These are phyloP conservation scores for Gerris lacustris DNA, from an alignment of 2,888 invertebrate species.

Conservation along the genomic window DNA sequence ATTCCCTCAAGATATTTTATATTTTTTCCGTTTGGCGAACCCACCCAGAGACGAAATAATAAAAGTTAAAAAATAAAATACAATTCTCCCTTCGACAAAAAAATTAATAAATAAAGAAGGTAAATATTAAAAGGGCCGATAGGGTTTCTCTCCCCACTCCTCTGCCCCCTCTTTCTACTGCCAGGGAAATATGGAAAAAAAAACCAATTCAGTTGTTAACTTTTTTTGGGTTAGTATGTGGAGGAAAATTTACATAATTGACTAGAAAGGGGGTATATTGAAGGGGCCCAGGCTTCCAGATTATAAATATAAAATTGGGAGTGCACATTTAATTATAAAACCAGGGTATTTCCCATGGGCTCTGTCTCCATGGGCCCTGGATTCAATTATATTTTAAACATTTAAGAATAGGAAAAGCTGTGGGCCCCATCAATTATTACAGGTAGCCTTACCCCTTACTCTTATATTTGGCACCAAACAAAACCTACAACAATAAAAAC, in stretches of 20 bases:
- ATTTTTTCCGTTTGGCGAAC: no score
- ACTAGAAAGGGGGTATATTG: slow-evolving; percentile 3
- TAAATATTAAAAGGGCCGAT: slow-evolving; percentile 5
- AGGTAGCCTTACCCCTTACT: not conserved
- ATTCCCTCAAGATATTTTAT: no score
- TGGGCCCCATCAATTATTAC: not conserved
- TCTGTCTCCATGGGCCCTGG: not conserved
- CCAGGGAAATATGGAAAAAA: slow-evolving; percentile 1
- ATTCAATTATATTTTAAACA: slow-evolving; percentile 5
- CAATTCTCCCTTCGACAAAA: not conserved
- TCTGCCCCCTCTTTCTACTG: not conserved
- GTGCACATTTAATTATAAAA: slow-evolving; percentile 5
- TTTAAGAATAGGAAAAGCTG: not conserved
- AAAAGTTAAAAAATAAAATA: not conserved
- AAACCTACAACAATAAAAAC: not conserved
- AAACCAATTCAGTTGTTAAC: not conserved
- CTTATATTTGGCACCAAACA: not conserved
- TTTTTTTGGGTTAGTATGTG: slow-evolving; percentile 1
- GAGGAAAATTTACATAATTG: slow-evolving; percentile 3
- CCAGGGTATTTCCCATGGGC: slow-evolving; percentile 3
- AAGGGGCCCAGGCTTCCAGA: not conserved
- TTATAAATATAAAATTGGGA: slow-evolving; percentile 3
- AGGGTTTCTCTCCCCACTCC: not conserved
- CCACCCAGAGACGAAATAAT: no score
- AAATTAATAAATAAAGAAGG: slow-evolving; percentile 3